Evolutionary conservation across 2,113 vertebrate species (phyloP), one percentile per base, ranked within the genome.

Genomic region (Chrysochloris asiatica): DNA sequence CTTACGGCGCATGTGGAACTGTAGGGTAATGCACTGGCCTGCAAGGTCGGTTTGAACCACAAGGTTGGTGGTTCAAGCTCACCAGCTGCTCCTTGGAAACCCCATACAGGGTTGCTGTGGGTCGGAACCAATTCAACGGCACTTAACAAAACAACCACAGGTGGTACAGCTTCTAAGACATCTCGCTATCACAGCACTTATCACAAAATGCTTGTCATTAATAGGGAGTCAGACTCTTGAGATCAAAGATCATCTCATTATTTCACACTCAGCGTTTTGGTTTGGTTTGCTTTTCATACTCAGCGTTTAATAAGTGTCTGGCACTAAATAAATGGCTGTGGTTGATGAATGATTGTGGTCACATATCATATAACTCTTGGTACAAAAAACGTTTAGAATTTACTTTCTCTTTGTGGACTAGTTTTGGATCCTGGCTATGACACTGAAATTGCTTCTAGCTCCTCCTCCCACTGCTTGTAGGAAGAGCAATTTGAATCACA

Each of bases 301-400:
- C 36, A 56, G 83, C 26, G 73, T 82, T 61, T 78, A 87, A 36
- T 52, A 78, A 82, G 48, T 47, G 1, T 67, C 67, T 78, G 28
- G 8, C 81, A 14, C 54, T 63, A 77, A 90, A 88, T 72, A 83
- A 88, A 67, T 26, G 43, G 50, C 73, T 88, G 54, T 88, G 54
- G 17, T 47, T 13, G 41, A 86, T 36, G 30, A 65, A 91, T 41
- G 13, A 47, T 33, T 48, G 12, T 73, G 69, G 79, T 26, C 50
- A 83, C 50, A 1, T 6, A 77, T 59, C 59, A 73, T 24, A 93
- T 13, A 81, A 83, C 33, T 85, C 50, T 88, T 73, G 28, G 54
- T 67, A 77, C 11, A 78, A 75, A 12, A 63, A 63, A 36, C 61
- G 38, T n/a, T 77, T 85, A 43, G 9, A 82, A 78, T 79, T 82